Conservation (phyloP, 1,140 invertebrate species). For the Habropoda laboriosa region DNA sequence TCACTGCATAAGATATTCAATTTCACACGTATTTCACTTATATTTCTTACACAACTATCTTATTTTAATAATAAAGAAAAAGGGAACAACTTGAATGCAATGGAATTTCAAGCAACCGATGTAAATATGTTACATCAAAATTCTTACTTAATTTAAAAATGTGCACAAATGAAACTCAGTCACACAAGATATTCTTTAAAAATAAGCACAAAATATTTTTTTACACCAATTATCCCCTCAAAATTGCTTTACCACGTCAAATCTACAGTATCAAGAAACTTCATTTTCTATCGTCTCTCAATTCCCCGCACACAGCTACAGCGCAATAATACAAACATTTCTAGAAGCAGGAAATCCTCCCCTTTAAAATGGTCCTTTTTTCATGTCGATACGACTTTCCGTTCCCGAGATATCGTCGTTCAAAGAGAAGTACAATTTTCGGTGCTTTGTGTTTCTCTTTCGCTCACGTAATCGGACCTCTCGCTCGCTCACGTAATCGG, state of each 20-base stretch:
- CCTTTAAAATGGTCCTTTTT: neutral
- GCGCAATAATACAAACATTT: fast-evolving
- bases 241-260: neutral
- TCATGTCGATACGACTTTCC: neutral
- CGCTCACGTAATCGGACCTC: neutral
- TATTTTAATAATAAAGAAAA: no score
- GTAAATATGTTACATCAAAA: no score
- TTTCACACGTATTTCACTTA: no score
- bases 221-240: neutral
- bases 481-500: neutral
- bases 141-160: no score
- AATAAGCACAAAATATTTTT: neutral
- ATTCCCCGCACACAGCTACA: neutral
- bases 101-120: no score
- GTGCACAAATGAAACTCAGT: no score
- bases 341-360: neutral
- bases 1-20: no score
- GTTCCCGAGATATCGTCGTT: slow-evolving; percentile 26
- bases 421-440: neutral
- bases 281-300: neutral
- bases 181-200: neutral
- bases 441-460: neutral
- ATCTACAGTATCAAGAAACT: neutral
- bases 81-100: no score
- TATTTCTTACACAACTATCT: no score